Evolutionary conservation across 2,888 invertebrate genomes (phyloP).

Genomic region (Cephus nigrinus): DNA sequence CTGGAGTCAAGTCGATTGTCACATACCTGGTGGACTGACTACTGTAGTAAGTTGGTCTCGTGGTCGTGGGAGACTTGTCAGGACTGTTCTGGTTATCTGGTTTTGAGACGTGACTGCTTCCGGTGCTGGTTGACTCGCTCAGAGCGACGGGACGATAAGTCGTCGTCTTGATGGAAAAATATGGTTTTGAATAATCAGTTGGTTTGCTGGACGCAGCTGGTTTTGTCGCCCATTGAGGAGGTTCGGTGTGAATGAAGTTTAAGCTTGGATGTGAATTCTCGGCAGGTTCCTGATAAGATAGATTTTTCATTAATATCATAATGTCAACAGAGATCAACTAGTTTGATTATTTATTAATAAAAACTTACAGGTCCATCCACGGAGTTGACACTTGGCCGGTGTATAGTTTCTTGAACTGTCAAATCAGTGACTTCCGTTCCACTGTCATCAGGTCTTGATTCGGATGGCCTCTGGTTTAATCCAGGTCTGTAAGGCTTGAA

Average conservation of each 20-base stretch:
- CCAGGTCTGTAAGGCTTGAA: constrained; percentile 47
- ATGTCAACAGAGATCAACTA: not conserved
- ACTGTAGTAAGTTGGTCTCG: constrained; percentile 45
- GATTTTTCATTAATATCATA: not conserved
- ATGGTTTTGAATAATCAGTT: constrained; percentile 52
- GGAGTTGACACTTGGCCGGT: constrained; percentile 55
- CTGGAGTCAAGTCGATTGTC: constrained; percentile 12
- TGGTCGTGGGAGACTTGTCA: constrained; percentile 47
- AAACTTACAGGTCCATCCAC: constrained; percentile 49
- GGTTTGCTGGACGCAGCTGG: constrained; percentile 45
- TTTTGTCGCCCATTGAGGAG: constrained; percentile 58
- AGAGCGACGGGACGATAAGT: constrained; percentile 46
- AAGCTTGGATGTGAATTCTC: constrained; percentile 42
- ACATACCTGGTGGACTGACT: constrained; percentile 56
- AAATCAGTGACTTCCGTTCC: constrained; percentile 49
- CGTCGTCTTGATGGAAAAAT: constrained; percentile 55
- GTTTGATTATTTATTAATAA: not conserved
- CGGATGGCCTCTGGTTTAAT: constrained; percentile 45
- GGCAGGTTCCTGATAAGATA: constrained; percentile 39
- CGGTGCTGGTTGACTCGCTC: constrained; percentile 40
- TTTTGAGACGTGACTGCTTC: constrained; percentile 54
- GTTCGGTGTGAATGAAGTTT: constrained; percentile 55
- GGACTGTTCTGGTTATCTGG: constrained; percentile 36
- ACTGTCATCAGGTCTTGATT: constrained; percentile 50
- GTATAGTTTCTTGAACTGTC: constrained; percentile 54